These are phyloP conservation scores for Tragopan temminckii DNA, from an alignment of 2,797 vertebrate species.

Conservation along the genomic window DNA sequence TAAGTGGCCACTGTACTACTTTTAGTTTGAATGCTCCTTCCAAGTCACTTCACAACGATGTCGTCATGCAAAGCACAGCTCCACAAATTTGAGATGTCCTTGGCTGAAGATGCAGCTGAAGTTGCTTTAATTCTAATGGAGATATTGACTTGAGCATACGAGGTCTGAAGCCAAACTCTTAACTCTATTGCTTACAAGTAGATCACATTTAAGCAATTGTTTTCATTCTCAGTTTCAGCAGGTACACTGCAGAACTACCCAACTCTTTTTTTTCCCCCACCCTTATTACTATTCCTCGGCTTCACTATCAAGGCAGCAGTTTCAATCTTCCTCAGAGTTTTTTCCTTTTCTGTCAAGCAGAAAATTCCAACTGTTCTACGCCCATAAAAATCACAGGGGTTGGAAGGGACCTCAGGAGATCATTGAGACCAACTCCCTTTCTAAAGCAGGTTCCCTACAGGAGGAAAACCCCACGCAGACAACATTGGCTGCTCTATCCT, in stretches of 20 bases:
- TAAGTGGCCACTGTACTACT: neutral
- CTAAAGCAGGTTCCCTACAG: neutral
- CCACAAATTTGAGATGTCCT: neutral
- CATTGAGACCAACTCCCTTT: neutral
- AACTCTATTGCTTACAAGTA: constrained; percentile 40
- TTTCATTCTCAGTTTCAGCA: constrained; percentile 48
- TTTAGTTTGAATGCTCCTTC: neutral
- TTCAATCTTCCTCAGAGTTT: neutral
- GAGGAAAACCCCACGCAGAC: neutral
- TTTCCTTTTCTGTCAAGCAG: neutral
- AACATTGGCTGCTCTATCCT: neutral
- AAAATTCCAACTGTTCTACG: constrained; percentile 2
- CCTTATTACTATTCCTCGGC: neutral
- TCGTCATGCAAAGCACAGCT: neutral
- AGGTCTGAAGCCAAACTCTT: constrained; percentile 18
- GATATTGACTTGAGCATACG: neutral
- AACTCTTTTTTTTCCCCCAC: neutral
- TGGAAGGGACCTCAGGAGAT: neutral
- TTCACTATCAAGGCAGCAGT: neutral
- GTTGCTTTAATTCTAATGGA: neutral
- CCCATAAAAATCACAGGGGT: neutral
- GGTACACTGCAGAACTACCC: neutral
- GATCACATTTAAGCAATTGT: constrained; percentile 35
- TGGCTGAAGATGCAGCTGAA: neutral
- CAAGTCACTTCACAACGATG: neutral